Evolutionary conservation across 2,888 invertebrate species (phyloP), one percentile per base, ranked within the genome.

Genomic region (Cancer borealis): DNA sequence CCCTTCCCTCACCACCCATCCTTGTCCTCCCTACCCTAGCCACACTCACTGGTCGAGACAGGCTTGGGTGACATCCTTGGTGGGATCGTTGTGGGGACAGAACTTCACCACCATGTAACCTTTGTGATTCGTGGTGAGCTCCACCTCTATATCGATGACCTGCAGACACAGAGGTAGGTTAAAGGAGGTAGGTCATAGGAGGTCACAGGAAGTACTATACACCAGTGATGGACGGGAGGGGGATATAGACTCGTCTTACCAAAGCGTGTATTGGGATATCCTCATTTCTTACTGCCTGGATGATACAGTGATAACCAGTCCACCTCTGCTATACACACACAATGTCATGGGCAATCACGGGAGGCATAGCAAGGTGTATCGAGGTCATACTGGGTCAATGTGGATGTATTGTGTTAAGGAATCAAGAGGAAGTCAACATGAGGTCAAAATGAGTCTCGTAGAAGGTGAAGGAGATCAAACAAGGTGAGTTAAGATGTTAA

Each of bases 41-140:
- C 30, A 47, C 47, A 91, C 96, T 96, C 96, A 98, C 97, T 97
- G 97, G 96, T 98, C 98, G 96, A 99, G 98, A 96, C 99, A 99
- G 89, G 98, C 98, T 96, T 98, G 98, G 0, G 98, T 98, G 3
- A 98, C 98, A 96, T 98, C 98, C 96, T 97, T 97, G 0, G 97
- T 97, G 0, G 98, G 98, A 96, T 98, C 98, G 96, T 98, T 98
- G 96, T 98, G 98, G 0, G 98, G 98, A 96, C 99, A 99, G 0
- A 99, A 97, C 96, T 97, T 98, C 97, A 99, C 97, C 96, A 98
- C 98, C 96, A 99, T 99, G 84, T 98, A 97, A 0, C 99, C 99
- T 96, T 98, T 98, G 96, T 99, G 99, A 96, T 99, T 99, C 0
- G 99, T 98, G 0, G 99, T 99, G 84, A 99, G 96, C 96, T 99